Conservation (phyloP, 2,113 vertebrate genomes). For the Maccullochella peelii region DNA sequence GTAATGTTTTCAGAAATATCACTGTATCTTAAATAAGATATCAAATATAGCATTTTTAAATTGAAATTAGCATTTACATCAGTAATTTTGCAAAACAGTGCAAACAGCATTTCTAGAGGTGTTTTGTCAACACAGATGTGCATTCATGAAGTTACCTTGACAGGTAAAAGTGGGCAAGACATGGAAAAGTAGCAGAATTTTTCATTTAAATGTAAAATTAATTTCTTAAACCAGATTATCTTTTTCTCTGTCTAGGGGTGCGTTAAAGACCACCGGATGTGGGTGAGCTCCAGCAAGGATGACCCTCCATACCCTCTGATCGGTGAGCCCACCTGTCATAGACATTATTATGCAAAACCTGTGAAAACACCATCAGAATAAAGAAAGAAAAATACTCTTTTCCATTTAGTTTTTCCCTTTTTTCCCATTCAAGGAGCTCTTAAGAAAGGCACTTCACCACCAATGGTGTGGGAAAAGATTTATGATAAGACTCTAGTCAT, state of each 20-base stretch:
- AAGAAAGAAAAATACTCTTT: neutral
- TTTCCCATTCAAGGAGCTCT: neutral
- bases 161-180: no score
- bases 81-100: neutral
- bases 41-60: neutral
- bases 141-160: neutral
- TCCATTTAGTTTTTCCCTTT: neutral
- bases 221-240: neutral
- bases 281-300: slow-evolving; percentile 96
- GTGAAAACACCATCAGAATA: neutral
- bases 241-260: slow-evolving; percentile 83
- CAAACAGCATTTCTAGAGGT: neutral
- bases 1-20: no score
- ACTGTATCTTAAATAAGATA: no score
- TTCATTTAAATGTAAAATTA: neutral
- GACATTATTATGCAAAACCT: neutral
- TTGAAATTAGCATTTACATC: neutral
- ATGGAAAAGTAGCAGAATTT: neutral
- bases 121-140: neutral
- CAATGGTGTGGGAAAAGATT: neutral
- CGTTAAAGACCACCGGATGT: slow-evolving; percentile 92
- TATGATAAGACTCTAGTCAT: neutral
- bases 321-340: slow-evolving; percentile 84
- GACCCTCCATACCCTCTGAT: slow-evolving; percentile 96
- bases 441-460: neutral